A percentile compares a stretch with the other conserved stretches of the same genome.
Evolutionary conservation across 2,797 vertebrate species (phyloP).

Genomic region (Prionace glauca): DNA sequence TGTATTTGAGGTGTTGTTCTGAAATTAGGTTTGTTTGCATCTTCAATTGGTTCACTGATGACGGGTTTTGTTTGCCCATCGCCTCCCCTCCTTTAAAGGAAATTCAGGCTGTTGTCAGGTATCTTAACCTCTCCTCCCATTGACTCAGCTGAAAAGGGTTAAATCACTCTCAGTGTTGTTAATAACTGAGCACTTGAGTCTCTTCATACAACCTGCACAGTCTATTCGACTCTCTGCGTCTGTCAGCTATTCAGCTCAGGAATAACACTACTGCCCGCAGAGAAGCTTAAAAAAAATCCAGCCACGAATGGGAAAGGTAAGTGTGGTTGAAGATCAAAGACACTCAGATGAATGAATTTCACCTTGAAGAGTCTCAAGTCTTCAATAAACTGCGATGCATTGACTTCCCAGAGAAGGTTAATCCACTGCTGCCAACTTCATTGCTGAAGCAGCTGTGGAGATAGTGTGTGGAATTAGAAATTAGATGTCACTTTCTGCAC

Average conservation of each 20-base stretch:
- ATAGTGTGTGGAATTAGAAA: slow-evolving; percentile 24
- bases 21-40: neutral
- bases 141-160: neutral
- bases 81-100: neutral
- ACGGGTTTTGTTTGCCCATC: neutral
- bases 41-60: neutral
- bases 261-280: neutral
- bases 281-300: neutral
- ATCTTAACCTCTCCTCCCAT: neutral
- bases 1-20: neutral
- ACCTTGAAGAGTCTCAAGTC: slow-evolving; percentile 24
- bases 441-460: slow-evolving; percentile 8
- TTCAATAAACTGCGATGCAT: slow-evolving; percentile 26
- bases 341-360: slow-evolving; percentile 16
- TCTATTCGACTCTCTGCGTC: neutral
- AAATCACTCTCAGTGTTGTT: neutral
- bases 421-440: slow-evolving; percentile 30
- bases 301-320: neutral
- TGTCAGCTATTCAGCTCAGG: neutral
- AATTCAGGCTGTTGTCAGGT: neutral
- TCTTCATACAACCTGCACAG: neutral
- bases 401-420: slow-evolving; percentile 23
- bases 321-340: slow-evolving; percentile 14
- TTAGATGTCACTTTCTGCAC: neutral
- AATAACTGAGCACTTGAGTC: neutral